These are phyloP conservation scores for Carassius carassius DNA, from an alignment of 2,113 vertebrate genomes.

Conservation along the genomic window DNA sequence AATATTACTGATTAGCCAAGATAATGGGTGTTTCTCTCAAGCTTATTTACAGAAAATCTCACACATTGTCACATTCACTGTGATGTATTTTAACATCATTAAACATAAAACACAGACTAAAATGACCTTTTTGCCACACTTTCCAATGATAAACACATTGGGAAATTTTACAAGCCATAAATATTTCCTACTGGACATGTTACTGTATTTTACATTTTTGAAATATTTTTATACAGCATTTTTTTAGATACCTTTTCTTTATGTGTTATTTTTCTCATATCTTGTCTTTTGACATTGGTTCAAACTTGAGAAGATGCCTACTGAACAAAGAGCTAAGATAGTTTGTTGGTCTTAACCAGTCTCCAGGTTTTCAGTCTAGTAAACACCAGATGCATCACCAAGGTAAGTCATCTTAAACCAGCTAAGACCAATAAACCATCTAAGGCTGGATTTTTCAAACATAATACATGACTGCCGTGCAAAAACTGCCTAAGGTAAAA, in stretches of 20 bases:
- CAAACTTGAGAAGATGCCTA: background rate
- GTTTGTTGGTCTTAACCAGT: background rate
- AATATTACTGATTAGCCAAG: conserved; percentile 53
- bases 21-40: conserved; percentile 35
- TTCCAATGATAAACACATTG: background rate
- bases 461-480: background rate
- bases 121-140: background rate
- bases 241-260: background rate
- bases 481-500: conserved; percentile 67
- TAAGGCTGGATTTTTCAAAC: background rate
- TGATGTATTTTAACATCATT: background rate
- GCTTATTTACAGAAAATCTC: background rate
- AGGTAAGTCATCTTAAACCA: background rate
- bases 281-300: background rate
- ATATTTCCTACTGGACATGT: background rate
- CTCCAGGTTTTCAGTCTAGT: background rate
- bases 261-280: background rate
- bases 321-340: background rate
- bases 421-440: background rate
- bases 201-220: background rate
- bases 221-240: too few species aligned
- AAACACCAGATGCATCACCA: background rate
- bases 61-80: background rate
- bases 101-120: background rate
- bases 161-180: background rate